These are phyloP conservation scores for Neolamprologus caudopunctatus DNA, from an alignment of 2,113 vertebrate species.

Conservation along the genomic window DNA sequence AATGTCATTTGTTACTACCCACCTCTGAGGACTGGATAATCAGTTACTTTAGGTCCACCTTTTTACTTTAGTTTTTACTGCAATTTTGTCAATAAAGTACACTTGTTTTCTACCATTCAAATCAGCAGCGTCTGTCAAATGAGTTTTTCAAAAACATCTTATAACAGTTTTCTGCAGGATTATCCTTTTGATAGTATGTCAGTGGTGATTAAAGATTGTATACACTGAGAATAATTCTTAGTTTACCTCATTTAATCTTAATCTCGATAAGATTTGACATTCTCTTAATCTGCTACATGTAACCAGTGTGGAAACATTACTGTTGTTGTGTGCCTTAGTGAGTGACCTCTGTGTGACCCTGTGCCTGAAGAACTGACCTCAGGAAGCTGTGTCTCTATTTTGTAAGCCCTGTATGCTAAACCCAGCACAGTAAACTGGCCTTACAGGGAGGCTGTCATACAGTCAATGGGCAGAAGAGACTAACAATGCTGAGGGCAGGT, in stretches of 20 bases:
- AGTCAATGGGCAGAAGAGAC: background rate
- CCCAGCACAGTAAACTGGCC: background rate
- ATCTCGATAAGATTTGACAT: fast-evolving
- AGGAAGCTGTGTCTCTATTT: background rate
- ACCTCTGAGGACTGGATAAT: background rate
- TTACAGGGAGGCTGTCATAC: background rate
- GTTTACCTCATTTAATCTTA: background rate
- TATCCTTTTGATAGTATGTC: background rate
- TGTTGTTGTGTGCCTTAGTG: background rate
- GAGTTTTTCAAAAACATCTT: slow-evolving; percentile 17
- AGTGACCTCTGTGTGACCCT: background rate
- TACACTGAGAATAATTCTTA: background rate
- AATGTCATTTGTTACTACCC: background rate
- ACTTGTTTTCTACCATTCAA: background rate
- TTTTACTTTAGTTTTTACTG: background rate
- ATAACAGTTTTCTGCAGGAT: background rate
- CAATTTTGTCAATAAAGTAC: background rate
- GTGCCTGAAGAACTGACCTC: background rate
- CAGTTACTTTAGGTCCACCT: background rate
- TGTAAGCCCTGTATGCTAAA: background rate
- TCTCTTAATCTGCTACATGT: background rate
- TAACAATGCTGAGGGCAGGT: background rate
- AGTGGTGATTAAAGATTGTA: background rate
- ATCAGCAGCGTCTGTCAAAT: slow-evolving; percentile 41
- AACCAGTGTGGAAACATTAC: background rate